Evolutionary conservation across 2,888 invertebrate genomes (phyloP).

Genomic region (Hydrotaea diabolus): DNA sequence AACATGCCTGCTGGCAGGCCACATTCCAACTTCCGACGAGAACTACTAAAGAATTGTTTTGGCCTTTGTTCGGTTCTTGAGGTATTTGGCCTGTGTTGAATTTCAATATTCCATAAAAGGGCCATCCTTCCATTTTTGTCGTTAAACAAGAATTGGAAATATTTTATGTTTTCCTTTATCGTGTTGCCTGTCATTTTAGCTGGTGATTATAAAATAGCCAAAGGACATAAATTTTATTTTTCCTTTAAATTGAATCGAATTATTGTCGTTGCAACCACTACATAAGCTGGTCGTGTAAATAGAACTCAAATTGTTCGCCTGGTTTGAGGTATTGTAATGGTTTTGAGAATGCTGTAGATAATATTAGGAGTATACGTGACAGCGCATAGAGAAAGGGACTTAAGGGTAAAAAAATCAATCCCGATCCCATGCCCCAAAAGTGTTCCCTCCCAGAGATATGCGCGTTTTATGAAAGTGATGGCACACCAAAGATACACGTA

Average conservation of each 20-base stretch:
- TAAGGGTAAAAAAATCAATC: too few relatives aligned
- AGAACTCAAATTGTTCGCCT: background rate
- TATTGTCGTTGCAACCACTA: conserved; percentile 46
- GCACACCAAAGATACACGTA: too few relatives aligned
- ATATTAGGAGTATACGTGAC: too few relatives aligned
- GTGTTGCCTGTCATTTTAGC: background rate
- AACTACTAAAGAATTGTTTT: background rate
- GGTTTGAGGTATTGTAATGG: background rate
- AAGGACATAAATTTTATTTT: conserved; percentile 52
- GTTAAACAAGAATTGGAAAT: background rate
- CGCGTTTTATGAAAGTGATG: too few relatives aligned
- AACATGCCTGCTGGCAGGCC: background rate
- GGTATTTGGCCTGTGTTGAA: background rate
- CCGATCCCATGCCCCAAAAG: too few relatives aligned
- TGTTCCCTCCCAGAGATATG: too few relatives aligned
- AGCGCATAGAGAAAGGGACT: too few relatives aligned
- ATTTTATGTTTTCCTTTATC: background rate
- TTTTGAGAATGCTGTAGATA: background rate
- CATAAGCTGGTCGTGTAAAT: background rate
- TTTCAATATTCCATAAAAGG: too few relatives aligned
- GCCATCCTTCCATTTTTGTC: background rate
- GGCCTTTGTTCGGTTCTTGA: background rate
- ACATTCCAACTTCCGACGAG: background rate
- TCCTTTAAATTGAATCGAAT: conserved; percentile 55
- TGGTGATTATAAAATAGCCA: conserved; percentile 25